Base-by-base conservation (phyloP, 2,888 invertebrate genomes). In the Drosophila maculinotata region DNA sequence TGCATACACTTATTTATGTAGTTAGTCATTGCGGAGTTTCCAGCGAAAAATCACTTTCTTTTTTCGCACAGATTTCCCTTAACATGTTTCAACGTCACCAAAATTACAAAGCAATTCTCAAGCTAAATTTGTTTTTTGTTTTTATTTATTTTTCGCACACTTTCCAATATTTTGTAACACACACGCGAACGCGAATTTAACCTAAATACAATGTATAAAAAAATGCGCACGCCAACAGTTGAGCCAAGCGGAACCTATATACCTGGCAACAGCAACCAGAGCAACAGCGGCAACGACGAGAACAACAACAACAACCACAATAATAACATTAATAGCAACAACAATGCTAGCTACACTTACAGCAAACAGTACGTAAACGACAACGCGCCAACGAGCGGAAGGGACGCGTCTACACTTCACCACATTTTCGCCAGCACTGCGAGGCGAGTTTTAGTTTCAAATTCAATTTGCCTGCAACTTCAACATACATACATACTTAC, bases 101-200 rank as follows among this genome's bases (percentile, higher is more conserved):
- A 70, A 62, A 62, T 26, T 26, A 41, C 57, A 41, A 70, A 69
- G 31, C 70, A 51, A 51, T 53, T 62, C 52, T 48, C 10, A 56
- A n/a, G 48, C 59, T 38, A 6, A 33, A 28, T 35, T 56, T 33
- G 57, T 56, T 58, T 54, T 53, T 53, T 42, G 10, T 69, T 75
- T 69, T 60, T 47, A 35, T 57, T 76, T 53, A 38, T 39, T 67
- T 81, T 87, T 84, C 75, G 81, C 85, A 84, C 85, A 87, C 87
- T 82, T 87, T 82, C 85, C 69, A 80, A 87, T 78, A 78, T 82
- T 84, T 81, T 87, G 85, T 73, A 84, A 85, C 66, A 69, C 79
- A 87, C 76, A 69, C 85, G 87, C 82, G 87, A 87, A 76, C 76
- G 85, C 79, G 85, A 87, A 87, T 74, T 87, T 83, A 87, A 83